Base-by-base conservation (phyloP, 2,113 vertebrate species). In the Scopus umbretta region DNA sequence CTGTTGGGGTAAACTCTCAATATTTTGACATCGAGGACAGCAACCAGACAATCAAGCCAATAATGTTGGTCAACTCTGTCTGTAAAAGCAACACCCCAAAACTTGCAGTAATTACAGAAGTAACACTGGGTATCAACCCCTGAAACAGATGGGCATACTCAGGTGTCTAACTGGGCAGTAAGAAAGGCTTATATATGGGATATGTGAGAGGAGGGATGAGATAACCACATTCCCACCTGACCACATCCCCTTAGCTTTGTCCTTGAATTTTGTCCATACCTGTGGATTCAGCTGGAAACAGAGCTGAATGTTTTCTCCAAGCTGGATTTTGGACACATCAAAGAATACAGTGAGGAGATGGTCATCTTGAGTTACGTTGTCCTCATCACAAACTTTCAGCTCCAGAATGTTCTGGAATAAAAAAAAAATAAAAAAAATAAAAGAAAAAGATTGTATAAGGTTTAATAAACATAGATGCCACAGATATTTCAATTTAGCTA, bases 281-380 rank as follows among this genome's bases (percentile, higher is more conserved):
- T 98, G 91, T 75, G 97, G 98, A 95, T 98, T 98, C 65, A 98
- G 93, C 70, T 98, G 97, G 65, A 98, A 98, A 84, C 88, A 98
- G 26, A 98, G 68, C 2, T 91, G 93, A 90, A 98, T 95, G 63
- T 97, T 98, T 94, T 98, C 97, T 88, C 97, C 96, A 63, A 98
- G 98, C 72, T 98, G 98, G 71, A 98, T 98, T 96, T 98, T 98
- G 68, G 96, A 97, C 47, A 98, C 97, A 75, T 98, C 98, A 71
- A 98, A 98, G 91, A 98, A 97, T 55, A 98, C 94, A 43, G 98
- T 98, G 82, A 98, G 96, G 80, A 98, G 98, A 61, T 98, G 98
- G 55, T 98, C 98, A 72, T 98, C 97, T 68, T 91, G 47, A 42
- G 98, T 98, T n/a, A 96, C 0, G 2, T 52, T 88, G 59, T 98